These are phyloP conservation scores for Pseudomyrmex concolor DNA, from an alignment of 1,140 invertebrate species.

Conservation along the genomic window DNA sequence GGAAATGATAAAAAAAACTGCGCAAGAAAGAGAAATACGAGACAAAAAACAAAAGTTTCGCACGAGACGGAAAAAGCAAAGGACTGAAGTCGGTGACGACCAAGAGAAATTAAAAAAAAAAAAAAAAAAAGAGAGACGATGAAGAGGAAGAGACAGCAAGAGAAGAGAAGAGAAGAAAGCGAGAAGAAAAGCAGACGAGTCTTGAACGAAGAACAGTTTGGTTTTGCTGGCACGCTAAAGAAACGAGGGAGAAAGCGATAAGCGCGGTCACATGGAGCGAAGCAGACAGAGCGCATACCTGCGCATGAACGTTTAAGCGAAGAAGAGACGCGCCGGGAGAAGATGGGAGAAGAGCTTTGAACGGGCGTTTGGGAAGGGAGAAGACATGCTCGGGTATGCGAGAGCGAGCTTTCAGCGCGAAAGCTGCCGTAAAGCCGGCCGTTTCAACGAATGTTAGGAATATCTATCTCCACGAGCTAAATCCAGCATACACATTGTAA, in stretches of 20 bases:
- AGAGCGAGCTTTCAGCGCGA: slow-evolving; percentile 73
- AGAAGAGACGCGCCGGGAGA: neutral
- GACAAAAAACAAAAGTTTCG: slow-evolving; percentile 14
- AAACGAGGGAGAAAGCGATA: slow-evolving; percentile 33
- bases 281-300: slow-evolving; percentile 35
- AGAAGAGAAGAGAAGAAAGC: neutral
- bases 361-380: neutral
- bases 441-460: slow-evolving; percentile 78
- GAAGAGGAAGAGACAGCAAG: neutral
- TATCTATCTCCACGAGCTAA: slow-evolving; percentile 75
- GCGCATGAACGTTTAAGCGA: slow-evolving; percentile 19
- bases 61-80: neutral
- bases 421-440: slow-evolving; percentile 75
- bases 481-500: slow-evolving; percentile 77
- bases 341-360: slow-evolving; percentile 20
- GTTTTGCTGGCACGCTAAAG: slow-evolving; percentile 43
- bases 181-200: slow-evolving; percentile 14
- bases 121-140: neutral
- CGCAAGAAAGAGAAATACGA: neutral
- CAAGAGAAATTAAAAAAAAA: neutral
- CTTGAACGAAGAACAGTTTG: slow-evolving; percentile 7
- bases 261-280: slow-evolving; percentile 21
- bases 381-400: slow-evolving; percentile 34
- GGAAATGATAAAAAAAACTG: neutral
- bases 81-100: slow-evolving; percentile 24